Evolutionary conservation across 2,797 vertebrate genomes (phyloP).

Genomic region (Amblyopsis hoosieri): DNA sequence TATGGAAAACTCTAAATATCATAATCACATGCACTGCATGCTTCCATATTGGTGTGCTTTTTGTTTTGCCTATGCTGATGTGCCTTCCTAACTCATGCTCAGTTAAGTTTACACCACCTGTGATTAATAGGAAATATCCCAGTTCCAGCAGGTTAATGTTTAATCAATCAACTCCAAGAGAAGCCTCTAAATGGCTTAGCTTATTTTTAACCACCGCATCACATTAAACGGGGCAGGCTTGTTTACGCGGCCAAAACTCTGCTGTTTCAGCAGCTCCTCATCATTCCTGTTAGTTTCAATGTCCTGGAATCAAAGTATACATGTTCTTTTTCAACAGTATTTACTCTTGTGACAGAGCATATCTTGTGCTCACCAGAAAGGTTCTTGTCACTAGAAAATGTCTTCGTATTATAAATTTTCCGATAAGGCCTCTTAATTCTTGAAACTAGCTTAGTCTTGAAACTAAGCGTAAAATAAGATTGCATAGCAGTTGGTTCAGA

Average conservation of each 20-base stretch:
- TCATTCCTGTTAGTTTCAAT: too few species aligned
- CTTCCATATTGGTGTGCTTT: slow-evolving; percentile 2
- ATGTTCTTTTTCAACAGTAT: too few species aligned
- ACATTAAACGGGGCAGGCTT: slow-evolving; percentile 55
- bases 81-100: slow-evolving; percentile 45
- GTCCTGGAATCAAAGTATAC: too few species aligned
- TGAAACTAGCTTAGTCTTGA: too few species aligned
- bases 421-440: too few species aligned
- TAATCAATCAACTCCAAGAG: slow-evolving; percentile 67
- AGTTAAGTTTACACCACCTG: slow-evolving; percentile 70
- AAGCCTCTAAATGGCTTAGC: slow-evolving; percentile 64
- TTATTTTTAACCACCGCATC: slow-evolving; percentile 68
- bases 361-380: too few species aligned
- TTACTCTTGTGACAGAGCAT: too few species aligned
- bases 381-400: too few species aligned
- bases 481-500: too few species aligned
- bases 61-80: slow-evolving; percentile 12
- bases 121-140: slow-evolving; percentile 78
- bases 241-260: slow-evolving; percentile 47
- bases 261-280: slow-evolving; percentile 37
- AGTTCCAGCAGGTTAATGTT: slow-evolving; percentile 78
- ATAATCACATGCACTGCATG: slow-evolving; percentile 37
- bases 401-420: too few species aligned
- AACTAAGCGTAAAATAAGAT: too few species aligned
- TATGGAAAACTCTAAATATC: slow-evolving; percentile 44